Base-by-base conservation (phyloP, 2,113 vertebrate genomes). In the Heterotilapia buettikoferi region DNA sequence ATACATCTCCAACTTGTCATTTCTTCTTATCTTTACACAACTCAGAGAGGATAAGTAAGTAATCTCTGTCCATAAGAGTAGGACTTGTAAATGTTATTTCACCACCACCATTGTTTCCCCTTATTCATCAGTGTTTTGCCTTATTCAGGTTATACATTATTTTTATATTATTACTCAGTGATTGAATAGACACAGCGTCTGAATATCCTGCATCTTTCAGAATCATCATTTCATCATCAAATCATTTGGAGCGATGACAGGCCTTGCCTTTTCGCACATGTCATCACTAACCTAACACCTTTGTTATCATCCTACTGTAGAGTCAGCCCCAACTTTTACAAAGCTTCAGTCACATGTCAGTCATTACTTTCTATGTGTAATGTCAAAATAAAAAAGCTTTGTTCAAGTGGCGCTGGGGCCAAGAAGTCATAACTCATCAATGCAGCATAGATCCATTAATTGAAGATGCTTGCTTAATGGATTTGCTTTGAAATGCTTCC, bases 31-130 rank as follows among this genome's bases (percentile, higher is more conserved):
- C 53, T 92, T 88, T 76, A 19, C 47, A 76, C 47, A 52, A 83
- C 40, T 83, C 92, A 96, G 95, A 54, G 95, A 95, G 85, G 95
- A 96, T 86, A 96, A 95, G 95, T 96, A 91, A 96, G 94, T 96
- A 84, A 86, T 54, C 5, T 86, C 38, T 86, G 16, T 76, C 33
- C 40, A 3, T 53, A 11, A 24, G 11, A 83, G 54, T 33, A 14
- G 18, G n/a, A 21, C 71, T 73, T 78, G 10, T 19, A 26, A 47
- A 71, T 56, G 50, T 26, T 53, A 10, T 36, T 80, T 54, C 8
- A 52, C 14, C 8, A 61, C 12, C 54, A 88, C 83, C 6, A 56
- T 71, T 50, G 61, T 10, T 38, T 9, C 26, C 9, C 19, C 3
- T 68, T 40, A 68, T 21, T 68, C 33, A 80, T 50, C 9, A 78